Conservation (phyloP, 2,888 invertebrate species). For the Rhodophaea formosa region DNA sequence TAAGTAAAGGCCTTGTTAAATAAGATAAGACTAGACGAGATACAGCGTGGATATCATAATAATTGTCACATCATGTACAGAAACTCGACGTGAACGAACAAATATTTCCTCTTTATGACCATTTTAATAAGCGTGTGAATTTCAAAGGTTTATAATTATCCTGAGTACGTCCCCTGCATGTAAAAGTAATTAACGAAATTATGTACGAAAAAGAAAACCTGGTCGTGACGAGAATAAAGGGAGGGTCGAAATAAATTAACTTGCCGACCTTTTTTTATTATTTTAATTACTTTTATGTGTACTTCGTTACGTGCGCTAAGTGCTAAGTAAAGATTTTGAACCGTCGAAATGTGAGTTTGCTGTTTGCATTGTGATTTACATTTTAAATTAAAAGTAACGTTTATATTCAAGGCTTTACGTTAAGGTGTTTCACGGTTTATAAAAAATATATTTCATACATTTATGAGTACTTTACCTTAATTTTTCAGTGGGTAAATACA, state of each 20-base stretch:
- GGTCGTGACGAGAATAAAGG: constrained; percentile 57
- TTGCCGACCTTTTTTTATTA: constrained; percentile 46
- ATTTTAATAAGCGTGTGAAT: constrained; percentile 1
- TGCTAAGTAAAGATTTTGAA: constrained; percentile 23
- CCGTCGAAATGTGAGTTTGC: constrained; percentile 14
- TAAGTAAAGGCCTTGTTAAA: too few relatives aligned
- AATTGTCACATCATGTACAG: not conserved
- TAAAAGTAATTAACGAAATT: constrained; percentile 17
- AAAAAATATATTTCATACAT: not conserved
- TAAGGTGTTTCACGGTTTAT: not conserved
- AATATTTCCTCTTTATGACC: not conserved
- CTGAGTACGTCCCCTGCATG: constrained; percentile 7
- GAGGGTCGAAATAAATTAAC: constrained; percentile 54
- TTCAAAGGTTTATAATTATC: constrained; percentile 2
- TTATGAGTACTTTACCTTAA: too few relatives aligned
- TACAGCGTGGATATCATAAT: not conserved
- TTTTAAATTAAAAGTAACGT: not conserved
- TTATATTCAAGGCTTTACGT: not conserved
- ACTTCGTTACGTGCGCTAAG: constrained; percentile 29
- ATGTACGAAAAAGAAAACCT: constrained; percentile 19
- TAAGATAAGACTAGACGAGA: too few relatives aligned
- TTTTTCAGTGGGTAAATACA: too few relatives aligned
- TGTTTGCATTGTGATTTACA: constrained; percentile 4
- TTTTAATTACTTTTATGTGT: constrained; percentile 50
- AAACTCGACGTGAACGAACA: not conserved